Base-by-base conservation (phyloP, 2,888 invertebrate species). In the Glaucopsyche alexis region DNA sequence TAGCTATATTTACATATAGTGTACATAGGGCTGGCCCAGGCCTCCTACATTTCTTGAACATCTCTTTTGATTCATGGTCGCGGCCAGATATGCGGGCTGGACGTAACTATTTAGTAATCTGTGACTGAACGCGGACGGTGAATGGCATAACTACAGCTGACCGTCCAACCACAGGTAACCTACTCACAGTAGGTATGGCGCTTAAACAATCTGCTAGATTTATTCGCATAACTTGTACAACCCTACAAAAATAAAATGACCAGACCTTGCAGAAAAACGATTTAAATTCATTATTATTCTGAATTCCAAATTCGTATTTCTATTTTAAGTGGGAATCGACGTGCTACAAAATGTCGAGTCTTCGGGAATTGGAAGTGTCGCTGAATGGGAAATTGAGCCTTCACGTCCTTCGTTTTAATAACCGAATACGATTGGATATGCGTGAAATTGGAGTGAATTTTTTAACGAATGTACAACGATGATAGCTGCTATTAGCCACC, bases 321-420 rank as follows among this genome's bases (percentile, higher is more conserved):
- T 60, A 60, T 60, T 60, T 60, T 13, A 60, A 29, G 29, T 29
- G 60, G 55, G 55, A 55, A 29, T 29, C 29, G 29, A 29, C 60
- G 29, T 7, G 47, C 47, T 11, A 47, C 47, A 47, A 29, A 60
- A 60, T 29, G 29, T 60, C 60, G 42, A 42, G 65, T 40, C 65
- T 42, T 66, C 16, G 38, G 65, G 42, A 40, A 66, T 66, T 16
- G n/a, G 65, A 66, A 40, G 14, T 66, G 65, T 66, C 65, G 42
- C 38, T 40, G 64, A 38, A 65, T 38, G 40, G 42, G 42, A 66
- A 65, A 66, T 66, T 40, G 65, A 42, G 65, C 42, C 40, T 66
- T 40, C 60, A 60, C 60, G 19, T 29, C 13, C 65, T 42, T n/a
- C 40, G 65, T 42, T 66, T 42, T 16, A 65, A 42, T 65, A 65